These are phyloP conservation scores for Sitobion miscanthi DNA, from an alignment of 1,140 invertebrate genomes.

Conservation along the genomic window DNA sequence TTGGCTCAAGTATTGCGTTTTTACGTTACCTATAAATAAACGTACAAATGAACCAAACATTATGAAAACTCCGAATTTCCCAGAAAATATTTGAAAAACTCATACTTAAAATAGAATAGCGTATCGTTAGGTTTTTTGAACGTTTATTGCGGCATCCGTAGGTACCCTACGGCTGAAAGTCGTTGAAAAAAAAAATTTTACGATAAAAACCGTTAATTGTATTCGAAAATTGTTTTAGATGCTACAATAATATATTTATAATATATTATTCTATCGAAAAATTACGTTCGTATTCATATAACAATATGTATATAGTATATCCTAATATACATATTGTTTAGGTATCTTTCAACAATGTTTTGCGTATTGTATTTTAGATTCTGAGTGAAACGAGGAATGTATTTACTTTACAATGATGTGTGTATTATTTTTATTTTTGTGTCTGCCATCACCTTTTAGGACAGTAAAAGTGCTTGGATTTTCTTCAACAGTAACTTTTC, in stretches of 20 bases:
- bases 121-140: neutral
- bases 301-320: too few species aligned
- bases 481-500: too few species aligned
- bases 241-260: too few species aligned
- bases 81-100: neutral
- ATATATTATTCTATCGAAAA: neutral
- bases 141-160: neutral
- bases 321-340: too few species aligned
- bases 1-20: neutral
- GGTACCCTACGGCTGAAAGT: neutral
- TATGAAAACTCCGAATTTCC: neutral
- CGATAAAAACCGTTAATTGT: neutral
- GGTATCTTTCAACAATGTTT: neutral
- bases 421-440: too few species aligned
- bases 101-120: neutral
- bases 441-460: too few species aligned
- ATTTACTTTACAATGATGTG: too few species aligned
- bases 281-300: neutral
- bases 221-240: neutral
- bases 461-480: too few species aligned
- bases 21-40: slow-evolving; percentile 19
- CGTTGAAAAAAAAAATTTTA: neutral
- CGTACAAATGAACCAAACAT: neutral
- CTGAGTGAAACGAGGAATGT: too few species aligned
- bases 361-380: neutral